Base-by-base conservation (phyloP, 1,140 invertebrate species). In the Rhysida immarginata region DNA sequence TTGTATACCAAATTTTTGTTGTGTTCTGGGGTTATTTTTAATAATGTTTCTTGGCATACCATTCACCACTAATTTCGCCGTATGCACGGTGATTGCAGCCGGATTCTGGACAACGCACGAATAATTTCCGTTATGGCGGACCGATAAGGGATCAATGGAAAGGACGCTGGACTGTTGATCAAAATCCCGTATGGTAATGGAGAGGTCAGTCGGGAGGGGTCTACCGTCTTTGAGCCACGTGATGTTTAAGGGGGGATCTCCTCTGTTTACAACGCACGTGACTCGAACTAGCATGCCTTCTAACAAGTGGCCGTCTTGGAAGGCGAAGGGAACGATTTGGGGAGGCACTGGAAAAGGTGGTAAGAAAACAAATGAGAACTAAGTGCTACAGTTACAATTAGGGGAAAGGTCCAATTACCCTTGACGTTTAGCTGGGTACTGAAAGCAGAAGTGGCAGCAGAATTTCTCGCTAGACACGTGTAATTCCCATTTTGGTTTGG, bases 401-500 rank as follows among this genome's bases (percentile, higher is more conserved):
- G n/a, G 24, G 24, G 42, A 44, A 26, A 20, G 26, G 16, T 18
- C 26, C 2, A 41, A 54, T 56, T 64, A 74, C 72, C 71, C 58
- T 70, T 64, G 3, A 74, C 69, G 27, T 66, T 66, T 16, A 74
- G 59, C 1, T 55, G 52, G 2, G 71, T 67, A 1, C 71, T 70
- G 55, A 64, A 70, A 55, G 63, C 70, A 2, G 63, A 64, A 2
- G 59, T 62, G 0, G 70, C 59, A 14, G 57, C 60, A 13, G 57
- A 58, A 53, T 74, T 74, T 57, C 81, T 81, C 2, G 86, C 87
- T 49, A 87, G 79, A 69, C 88, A 91, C 8, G 87, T 90, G 70
- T 92, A 91, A 71, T 91, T 89, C 3, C 86, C 85, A 11, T 84
- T 84, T 64, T 88, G 84, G 65, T 83, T 81, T 0, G 85, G 82